A percentile compares a stretch with the other conserved stretches of the same genome.
phyloP scores from a whole-genome alignment of 2,888 invertebrate genomes.

The Eutolmus rufibarbis region DNA sequence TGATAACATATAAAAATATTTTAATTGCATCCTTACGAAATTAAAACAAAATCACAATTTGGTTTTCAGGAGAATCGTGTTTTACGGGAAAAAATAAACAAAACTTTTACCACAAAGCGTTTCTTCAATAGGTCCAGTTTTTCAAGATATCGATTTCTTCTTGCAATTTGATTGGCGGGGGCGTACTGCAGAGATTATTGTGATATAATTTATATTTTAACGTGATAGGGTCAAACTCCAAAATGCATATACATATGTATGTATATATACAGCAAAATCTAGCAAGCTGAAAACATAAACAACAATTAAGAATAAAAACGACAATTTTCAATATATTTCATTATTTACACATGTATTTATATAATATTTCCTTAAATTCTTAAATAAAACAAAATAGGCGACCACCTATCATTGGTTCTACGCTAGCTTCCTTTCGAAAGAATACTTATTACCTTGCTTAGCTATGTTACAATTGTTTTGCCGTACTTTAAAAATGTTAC shows the following conservation, averaged over 20 bases:
- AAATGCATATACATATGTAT: background rate
- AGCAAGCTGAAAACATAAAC: background rate
- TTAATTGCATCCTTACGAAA: too few species aligned
- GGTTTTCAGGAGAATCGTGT: too few species aligned
- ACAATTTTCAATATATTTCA: conserved; percentile 31
- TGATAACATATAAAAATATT: too few species aligned
- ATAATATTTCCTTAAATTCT: conserved; percentile 12
- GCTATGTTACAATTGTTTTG: background rate
- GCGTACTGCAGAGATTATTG: too few species aligned
- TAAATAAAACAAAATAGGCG: conserved; percentile 21
- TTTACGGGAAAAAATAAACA: too few species aligned
- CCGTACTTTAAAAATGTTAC: background rate
- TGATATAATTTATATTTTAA: background rate
- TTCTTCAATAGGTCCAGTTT: too few species aligned
- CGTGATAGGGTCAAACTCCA: background rate
- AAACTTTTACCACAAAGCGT: too few species aligned
- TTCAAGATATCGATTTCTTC: too few species aligned
- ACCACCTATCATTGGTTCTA: conserved; percentile 28
- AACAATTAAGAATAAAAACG: conserved; percentile 28
- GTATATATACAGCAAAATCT: background rate
- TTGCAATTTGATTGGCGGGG: background rate
- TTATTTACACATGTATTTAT: conserved; percentile 28
- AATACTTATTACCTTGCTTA: conserved; percentile 4
- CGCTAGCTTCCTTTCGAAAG: conserved; percentile 17
- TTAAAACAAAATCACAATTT: too few species aligned